Percentiles rank a stretch among this genome's conserved stretches.
phyloP scores from a whole-genome alignment of 2,797 vertebrate genomes.

The Clamator glandarius region DNA sequence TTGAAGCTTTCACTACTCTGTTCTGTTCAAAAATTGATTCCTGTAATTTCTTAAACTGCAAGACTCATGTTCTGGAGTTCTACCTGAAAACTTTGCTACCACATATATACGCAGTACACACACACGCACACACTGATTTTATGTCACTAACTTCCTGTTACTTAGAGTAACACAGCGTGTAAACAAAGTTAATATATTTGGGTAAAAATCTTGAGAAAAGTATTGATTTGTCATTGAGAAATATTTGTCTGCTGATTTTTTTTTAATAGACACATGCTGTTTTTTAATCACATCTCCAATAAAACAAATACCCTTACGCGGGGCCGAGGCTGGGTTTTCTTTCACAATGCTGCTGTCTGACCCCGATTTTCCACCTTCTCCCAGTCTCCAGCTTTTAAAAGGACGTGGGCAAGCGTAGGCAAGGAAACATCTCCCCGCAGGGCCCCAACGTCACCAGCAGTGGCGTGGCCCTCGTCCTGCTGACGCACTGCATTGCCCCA shows the following conservation, averaged over 20 bases:
- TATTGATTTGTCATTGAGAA: not conserved
- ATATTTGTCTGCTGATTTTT: not conserved
- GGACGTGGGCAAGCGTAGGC: rapidly evolving
- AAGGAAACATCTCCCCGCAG: not conserved
- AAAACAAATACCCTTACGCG: conserved; percentile 45
- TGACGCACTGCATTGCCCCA: not conserved
- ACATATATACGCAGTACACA: not conserved
- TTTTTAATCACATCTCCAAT: conserved; percentile 53
- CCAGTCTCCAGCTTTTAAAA: not conserved
- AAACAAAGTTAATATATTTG: conserved; percentile 66
- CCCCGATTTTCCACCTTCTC: not conserved
- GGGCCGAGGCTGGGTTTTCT: not conserved
- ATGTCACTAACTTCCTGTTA: not conserved
- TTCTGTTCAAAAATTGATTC: not conserved
- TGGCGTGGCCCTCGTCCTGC: rapidly evolving
- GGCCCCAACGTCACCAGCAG: not conserved
- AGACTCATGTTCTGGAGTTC: not conserved
- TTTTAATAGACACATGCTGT: not conserved
- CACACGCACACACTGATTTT: not conserved
- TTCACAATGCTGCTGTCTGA: not conserved
- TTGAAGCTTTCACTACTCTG: not conserved
- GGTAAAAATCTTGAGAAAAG: not conserved
- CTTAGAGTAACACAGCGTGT: not conserved
- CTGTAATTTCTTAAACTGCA: not conserved
- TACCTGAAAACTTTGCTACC: not conserved